Base-by-base conservation (phyloP, 2,113 vertebrate species). In the Dolichotis patagonum region DNA sequence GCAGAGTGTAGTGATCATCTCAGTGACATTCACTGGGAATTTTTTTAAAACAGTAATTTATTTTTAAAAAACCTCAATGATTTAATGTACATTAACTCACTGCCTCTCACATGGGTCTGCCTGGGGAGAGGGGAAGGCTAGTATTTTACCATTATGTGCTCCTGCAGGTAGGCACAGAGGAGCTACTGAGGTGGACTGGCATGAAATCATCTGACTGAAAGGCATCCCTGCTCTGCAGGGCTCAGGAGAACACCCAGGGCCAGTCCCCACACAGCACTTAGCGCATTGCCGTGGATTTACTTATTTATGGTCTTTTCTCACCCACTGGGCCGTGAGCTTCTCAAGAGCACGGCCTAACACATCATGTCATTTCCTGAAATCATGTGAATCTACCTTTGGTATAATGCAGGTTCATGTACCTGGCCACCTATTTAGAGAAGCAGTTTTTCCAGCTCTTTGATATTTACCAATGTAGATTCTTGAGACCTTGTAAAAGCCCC, bases 31-130 rank as follows among this genome's bases (percentile, higher is more conserved):
- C 80, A 58, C 71, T 83, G 54, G 75, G 71, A 54, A 26, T 82
- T 91, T 88, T 96, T 92, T 13, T 62, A 8, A n/a, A 86, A n/a
- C 60, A 88, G 82, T 90, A 90, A 82, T 81, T 97, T 93, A 95
- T 95, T 96, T 71, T 49, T 62, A 95, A 94, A 95, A 87, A 38
- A 26, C 5, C 94, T 92, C 84, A 86, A 16, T 90, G 91, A 90
- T 90, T 96, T 97, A 95, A 95, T 95, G 95, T 71, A 90, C 87
- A 85, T 96, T 93, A 97, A 87, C 94, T 95, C 56, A 63, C 54
- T 63, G 73, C 84, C 56, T 83, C 67, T 93, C 86, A 92, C 49
- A 58, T 7, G 49, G 24, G 46, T 43, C 89, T 85, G 41, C 60
- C 43, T 60, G 63, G 75, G 52, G 69, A 93, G 90, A 88, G 84